Base-by-base conservation (phyloP, 2,888 invertebrate species). In the Drepana falcataria region DNA sequence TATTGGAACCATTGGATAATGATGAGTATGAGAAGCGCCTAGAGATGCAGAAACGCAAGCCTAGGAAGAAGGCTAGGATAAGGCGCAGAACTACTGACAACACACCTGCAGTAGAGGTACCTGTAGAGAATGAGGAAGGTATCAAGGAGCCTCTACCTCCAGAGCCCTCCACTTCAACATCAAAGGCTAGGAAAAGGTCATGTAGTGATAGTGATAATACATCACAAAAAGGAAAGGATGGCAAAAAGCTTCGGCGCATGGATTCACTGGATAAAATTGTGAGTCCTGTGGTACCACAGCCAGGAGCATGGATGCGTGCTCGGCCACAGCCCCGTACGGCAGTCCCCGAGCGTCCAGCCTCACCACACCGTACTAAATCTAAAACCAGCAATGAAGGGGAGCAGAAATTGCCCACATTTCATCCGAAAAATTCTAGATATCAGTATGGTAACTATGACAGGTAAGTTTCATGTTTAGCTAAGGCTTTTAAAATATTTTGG, bases 381-480 rank as follows among this genome's bases (percentile, higher is more conserved):
- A 84, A 85, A 59, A 81, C 81, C 21, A 21, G 21, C 21, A 21
- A 21, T 41, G 84, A 87, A 68, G 86, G 77, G 59, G 86, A 90
- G 55, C 85, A 89, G 56, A 87, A 90, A 66, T 72, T 92, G 67
- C 94, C 95, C 6, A 93, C 92, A 58, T 96, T 96, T 84, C 94
- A 95, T 68, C 92, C 93, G 35, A 95, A 95, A 79, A 94, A 96
- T 78, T 93, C 93, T 57, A 93, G 94, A 77, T 98, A 97, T 89
- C 96, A 97, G 75, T 98, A 96, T 91, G 99, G 99, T 55, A 99
- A 99, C 87, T 99, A 98, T 86, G 96, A 97, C 82, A 95, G 97
- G 88, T 94, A 73, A 69, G 51, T 60, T 44, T 35, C 33, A 35
- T 55, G 35, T 9, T 53, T 47, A n/a, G n/a, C 47, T 47, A 37